Base-by-base conservation (phyloP, 1,140 invertebrate genomes). In the Mycetomoellerius zeteki region DNA sequence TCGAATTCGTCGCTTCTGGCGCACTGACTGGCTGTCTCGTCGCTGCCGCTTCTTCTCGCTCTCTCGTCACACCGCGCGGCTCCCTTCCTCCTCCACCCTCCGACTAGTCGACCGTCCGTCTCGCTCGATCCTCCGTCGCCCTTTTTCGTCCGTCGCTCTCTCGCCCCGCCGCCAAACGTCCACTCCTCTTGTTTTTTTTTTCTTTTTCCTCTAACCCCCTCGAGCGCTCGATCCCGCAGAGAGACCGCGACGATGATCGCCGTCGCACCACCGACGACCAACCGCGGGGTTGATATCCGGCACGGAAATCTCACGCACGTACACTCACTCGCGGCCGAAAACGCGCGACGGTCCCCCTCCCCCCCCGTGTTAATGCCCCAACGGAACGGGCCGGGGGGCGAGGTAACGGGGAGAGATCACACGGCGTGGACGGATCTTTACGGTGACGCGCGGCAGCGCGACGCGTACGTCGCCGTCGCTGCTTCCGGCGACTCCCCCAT, bases 1-100 rank as follows among this genome's bases (percentile, higher is more conserved):
- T 87, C 87, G 85, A 84, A 91, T 90, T 90, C 86, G 85, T 89
- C 82, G 91, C 89, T 86, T 88, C 90, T 91, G 88, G 82, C 88
- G 88, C 87, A 89, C 85, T 50, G 47, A 16, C 47, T 50, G 56
- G 71, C 50, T 67, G 43, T 37, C 50, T 27, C 71, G 62, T 62
- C 58, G 60, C 71, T 24, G 24, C 47, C 75, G 21, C 58, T 69
- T 64, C 56, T 47, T 78, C 73, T 56, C 37, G 24, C 82, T 64
- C 75, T 60, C 65, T 75, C 69, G 69, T 80, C 43, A 21, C 52
- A 16, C 86, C 69, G 52, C 37, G 30, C 21, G 8, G 19, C 50
- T 52, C 62, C 7, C 60, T 87, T 47, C 71, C 60, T 33, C 69
- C 24, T 21, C n/a, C 24, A 24, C 16, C 33, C 65, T 47, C 58